A percentile compares a stretch with the other conserved stretches of the same genome.
phyloP scores from a whole-genome alignment of 2,113 vertebrate genomes.

The Aramus guarauna region DNA sequence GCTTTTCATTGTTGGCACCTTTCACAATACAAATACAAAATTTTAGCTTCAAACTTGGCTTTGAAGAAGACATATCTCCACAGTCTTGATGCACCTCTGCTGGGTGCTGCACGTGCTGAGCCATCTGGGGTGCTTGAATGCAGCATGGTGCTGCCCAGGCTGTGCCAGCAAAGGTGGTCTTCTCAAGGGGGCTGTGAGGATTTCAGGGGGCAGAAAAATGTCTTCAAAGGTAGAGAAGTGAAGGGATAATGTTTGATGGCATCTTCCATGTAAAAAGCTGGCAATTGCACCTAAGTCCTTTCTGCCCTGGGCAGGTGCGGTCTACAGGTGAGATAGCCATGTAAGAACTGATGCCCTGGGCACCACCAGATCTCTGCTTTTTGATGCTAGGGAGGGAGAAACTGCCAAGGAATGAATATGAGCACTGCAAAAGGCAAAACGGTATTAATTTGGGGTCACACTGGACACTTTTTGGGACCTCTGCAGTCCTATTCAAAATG shows the following conservation, averaged over 20 bases:
- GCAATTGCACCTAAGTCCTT: fast-evolving
- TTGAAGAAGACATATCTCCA: background rate
- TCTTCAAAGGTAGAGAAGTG: background rate
- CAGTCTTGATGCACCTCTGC: background rate
- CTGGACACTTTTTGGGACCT: background rate
- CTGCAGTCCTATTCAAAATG: background rate
- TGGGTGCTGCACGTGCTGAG: background rate
- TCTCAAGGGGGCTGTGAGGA: background rate
- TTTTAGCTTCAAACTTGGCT: background rate
- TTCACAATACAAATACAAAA: background rate
- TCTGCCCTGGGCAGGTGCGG: background rate
- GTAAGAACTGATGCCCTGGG: background rate
- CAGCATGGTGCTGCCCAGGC: background rate
- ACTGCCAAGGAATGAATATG: background rate
- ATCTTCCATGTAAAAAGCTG: background rate
- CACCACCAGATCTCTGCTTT: background rate
- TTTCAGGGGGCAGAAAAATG: background rate
- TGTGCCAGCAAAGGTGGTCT: background rate
- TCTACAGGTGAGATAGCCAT: background rate
- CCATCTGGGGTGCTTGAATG: background rate
- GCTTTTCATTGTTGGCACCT: background rate
- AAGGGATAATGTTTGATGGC: background rate
- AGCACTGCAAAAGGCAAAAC: background rate
- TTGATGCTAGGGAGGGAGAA: background rate
- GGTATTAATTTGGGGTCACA: background rate